Percentiles rank a stretch among this genome's conserved stretches.
Conservation (phyloP, 2,113 vertebrate genomes). For the Pelobates fuscus region DNA sequence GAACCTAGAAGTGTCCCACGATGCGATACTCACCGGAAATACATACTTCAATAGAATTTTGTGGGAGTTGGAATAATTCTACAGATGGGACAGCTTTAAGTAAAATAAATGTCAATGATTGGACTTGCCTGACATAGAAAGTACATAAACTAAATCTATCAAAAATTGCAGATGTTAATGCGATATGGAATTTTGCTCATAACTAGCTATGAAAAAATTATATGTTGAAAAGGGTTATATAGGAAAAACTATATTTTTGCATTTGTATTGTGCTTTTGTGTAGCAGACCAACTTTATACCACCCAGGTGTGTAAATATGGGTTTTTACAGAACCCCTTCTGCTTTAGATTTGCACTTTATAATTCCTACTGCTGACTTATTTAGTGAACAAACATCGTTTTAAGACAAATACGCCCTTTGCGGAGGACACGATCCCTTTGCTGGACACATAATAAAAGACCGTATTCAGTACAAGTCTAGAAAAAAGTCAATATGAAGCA, state of each 20-base stretch:
- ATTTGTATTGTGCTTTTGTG: neutral
- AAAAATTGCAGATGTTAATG: too few relatives aligned
- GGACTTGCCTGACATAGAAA: too few relatives aligned
- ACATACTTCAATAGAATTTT: too few relatives aligned
- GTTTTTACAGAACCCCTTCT: neutral
- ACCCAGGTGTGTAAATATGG: neutral
- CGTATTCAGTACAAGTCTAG: neutral
- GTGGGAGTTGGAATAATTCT: too few relatives aligned
- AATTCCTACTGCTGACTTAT: neutral
- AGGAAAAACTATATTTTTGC: neutral
- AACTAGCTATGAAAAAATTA: too few relatives aligned
- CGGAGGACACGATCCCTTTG: neutral
- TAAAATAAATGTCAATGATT: too few relatives aligned
- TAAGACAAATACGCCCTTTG: neutral
- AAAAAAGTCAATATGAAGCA: neutral
- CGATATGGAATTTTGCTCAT: too few relatives aligned
- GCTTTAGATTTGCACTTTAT: neutral
- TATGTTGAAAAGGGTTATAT: too few relatives aligned
- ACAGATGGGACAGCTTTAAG: too few relatives aligned
- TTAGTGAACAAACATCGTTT: slow-evolving; percentile 18
- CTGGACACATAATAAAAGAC: neutral
- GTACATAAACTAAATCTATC: too few relatives aligned
- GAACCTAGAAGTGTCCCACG: too few relatives aligned
- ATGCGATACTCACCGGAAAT: too few relatives aligned
- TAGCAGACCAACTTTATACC: neutral